A percentile compares a stretch with the other conserved stretches of the same genome.
These are phyloP conservation scores for Elysia crispata DNA, from an alignment of 2,888 invertebrate species.

Conservation along the genomic window DNA sequence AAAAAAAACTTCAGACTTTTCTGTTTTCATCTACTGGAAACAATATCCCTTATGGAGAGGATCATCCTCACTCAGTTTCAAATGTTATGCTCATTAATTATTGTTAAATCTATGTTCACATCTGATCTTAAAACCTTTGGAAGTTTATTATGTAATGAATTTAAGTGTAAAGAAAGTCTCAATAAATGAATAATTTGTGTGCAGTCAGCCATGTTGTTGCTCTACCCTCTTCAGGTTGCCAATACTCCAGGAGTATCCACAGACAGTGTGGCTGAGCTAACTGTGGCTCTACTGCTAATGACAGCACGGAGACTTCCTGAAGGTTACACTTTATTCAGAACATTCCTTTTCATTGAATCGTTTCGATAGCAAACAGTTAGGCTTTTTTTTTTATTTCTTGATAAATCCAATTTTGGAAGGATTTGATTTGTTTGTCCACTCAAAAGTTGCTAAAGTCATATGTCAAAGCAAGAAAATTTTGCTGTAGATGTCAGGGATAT, in stretches of 20 bases:
- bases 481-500: too few relatives aligned
- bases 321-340: conserved; percentile 38
- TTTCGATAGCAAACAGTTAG: too few relatives aligned
- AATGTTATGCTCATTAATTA: too few relatives aligned
- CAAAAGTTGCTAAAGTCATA: background rate
- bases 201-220: background rate
- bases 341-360: background rate
- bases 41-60: too few relatives aligned
- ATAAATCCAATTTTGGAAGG: background rate
- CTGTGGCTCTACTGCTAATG: conserved; percentile 88
- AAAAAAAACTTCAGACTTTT: too few relatives aligned
- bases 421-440: background rate
- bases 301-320: conserved; percentile 85
- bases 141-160: too few relatives aligned
- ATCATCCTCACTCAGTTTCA: too few relatives aligned
- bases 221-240: conserved; percentile 80
- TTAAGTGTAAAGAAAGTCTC: background rate
- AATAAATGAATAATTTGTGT: background rate
- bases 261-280: conserved; percentile 90
- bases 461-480: background rate
- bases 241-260: conserved; percentile 91
- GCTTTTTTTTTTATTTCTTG: too few relatives aligned
- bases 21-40: too few relatives aligned
- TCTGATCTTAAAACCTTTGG: too few relatives aligned
- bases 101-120: too few relatives aligned